These are phyloP conservation scores for Rhagoletis zephyria DNA, from an alignment of 1,140 invertebrate species.

Conservation along the genomic window DNA sequence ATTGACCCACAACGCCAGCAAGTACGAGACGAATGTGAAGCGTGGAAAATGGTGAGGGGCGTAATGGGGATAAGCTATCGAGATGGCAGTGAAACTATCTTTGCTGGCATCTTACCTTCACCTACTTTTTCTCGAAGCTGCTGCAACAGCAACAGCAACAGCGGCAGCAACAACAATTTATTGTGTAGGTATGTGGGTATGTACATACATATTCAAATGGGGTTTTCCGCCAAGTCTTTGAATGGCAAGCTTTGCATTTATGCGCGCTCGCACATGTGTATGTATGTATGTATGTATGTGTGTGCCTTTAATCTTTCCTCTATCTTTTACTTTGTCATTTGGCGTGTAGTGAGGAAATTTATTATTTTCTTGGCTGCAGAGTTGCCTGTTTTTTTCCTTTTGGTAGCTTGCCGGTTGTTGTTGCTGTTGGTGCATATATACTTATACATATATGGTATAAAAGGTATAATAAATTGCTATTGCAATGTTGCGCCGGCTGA, in stretches of 20 bases:
- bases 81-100: slow-evolving; percentile 55
- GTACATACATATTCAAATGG: slow-evolving; percentile 13
- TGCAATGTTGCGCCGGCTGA: not conserved
- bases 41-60: not conserved
- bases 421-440: not conserved
- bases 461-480: slow-evolving; percentile 32
- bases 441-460: not conserved
- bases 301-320: not conserved
- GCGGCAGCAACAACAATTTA: not conserved
- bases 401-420: not conserved
- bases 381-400: not conserved
- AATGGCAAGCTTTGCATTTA: slow-evolving; percentile 20
- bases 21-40: not conserved
- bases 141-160: not conserved
- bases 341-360: not conserved
- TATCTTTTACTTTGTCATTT: slow-evolving; percentile 20
- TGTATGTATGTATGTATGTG: not conserved
- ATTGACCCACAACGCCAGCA: slow-evolving; percentile 50
- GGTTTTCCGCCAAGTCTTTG: slow-evolving; percentile 27
- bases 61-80: not conserved
- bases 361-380: not conserved
- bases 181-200: not conserved
- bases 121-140: slow-evolving; percentile 46
- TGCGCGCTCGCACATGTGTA: too few relatives aligned
- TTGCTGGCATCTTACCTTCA: slow-evolving; percentile 54